Conservation (phyloP, 2,888 invertebrate genomes). For the Epistrophe grossulariae region DNA sequence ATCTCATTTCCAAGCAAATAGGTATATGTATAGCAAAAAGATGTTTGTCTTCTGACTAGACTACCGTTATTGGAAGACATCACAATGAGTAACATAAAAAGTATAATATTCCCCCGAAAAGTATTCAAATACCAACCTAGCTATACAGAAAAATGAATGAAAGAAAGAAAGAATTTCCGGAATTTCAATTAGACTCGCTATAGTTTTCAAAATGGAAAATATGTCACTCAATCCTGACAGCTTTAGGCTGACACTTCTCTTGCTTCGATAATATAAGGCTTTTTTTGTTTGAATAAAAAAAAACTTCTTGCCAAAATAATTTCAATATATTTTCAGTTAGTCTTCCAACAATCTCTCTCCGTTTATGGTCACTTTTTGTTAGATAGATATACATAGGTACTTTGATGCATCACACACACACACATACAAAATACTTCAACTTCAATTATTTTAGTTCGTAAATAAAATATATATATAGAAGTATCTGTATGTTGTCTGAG, state of each 20-base stretch:
- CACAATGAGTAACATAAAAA: neutral
- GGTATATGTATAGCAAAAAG: neutral
- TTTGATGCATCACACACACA: neutral
- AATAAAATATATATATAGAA: neutral
- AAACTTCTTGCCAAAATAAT: conserved; percentile 68
- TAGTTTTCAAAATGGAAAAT: conserved; percentile 64
- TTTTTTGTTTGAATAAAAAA: conserved; percentile 33
- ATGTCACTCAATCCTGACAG: conserved; percentile 70
- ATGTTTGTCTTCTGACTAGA: neutral
- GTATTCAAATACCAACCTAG: conserved; percentile 5
- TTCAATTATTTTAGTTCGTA: neutral
- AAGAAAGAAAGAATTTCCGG: conserved; percentile 69
- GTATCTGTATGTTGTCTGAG: neutral
- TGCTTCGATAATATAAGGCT: conserved; percentile 56
- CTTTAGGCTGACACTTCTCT: conserved; percentile 55
- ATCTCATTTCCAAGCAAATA: neutral
- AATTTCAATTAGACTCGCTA: conserved; percentile 72
- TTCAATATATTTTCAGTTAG: conserved; percentile 60
- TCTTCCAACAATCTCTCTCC: neutral
- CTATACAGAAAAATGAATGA: conserved; percentile 31
- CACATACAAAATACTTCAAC: neutral
- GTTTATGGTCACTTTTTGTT: conserved; percentile 46
- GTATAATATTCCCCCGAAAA: neutral
- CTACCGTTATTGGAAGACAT: neutral
- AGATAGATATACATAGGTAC: no score